Evolutionary conservation across 2,888 invertebrate species (phyloP), one percentile per base, ranked within the genome.

Genomic region (Malthinus seriepunctatus): DNA sequence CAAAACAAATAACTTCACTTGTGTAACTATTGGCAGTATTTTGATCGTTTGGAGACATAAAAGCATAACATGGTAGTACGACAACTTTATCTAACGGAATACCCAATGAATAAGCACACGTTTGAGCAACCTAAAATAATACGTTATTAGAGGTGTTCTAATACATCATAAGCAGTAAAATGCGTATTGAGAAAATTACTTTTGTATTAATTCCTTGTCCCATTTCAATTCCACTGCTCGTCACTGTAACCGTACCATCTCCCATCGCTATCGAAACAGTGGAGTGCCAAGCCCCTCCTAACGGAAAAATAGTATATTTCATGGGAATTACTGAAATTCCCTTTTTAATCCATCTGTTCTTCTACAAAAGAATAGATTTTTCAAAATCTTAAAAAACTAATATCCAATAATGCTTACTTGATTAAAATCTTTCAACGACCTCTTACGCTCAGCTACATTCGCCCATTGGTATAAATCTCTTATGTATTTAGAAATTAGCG

Each of bases 361-460:
- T 31, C 32, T 46, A 9, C 6, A 48, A 33, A 1, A 9, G 0
- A 15, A 8, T 9, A 48, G 12, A 8, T 6, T 34, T 5, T 34
- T 5, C 12, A 2, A 23, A 1, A 0, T n/a, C n/a, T n/a, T n/a
- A 45, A 9, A 2, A 8, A n/a, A 32, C 46, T 2, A 44, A 32
- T 33, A 3, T 5, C 8, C 8, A 32, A 9, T 11, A 23, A 23
- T 5, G 23, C 11, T 56, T 63, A 83, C 81, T 63, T 78, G 78
- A 69, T 91, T 91, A 69, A 86, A 89, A 6, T 77, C 71, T 10
- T 81, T 78, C 2, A 88, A 80, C 39, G 80, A 82, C 53, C 76
- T 74, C 63, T 80, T 83, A 8, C 89, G 79, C 8, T 76, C 71
- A 0, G 81, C 78, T 67, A 86, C 88, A 46, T 88, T 82, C 0